Base-by-base conservation (phyloP, 2,113 vertebrate genomes). In the Tursiops truncatus region DNA sequence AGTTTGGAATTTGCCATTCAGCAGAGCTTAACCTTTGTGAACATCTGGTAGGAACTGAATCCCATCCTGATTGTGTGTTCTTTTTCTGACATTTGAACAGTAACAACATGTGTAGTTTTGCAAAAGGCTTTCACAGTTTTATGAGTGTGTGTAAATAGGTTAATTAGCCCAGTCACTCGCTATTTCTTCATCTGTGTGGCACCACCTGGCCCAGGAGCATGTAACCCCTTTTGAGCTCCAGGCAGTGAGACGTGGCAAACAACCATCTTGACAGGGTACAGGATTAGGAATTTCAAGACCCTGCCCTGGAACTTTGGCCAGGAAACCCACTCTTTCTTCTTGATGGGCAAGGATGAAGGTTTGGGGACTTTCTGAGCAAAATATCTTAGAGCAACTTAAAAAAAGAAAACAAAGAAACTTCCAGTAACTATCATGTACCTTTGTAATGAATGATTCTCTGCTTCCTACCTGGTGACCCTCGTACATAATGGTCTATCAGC, bases 161-260 rank as follows among this genome's bases (percentile, higher is more conserved):
- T 97, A 97, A 97, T 96, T 93, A 97, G 93, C 63, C 36, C 62
- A 76, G 15, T 82, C 62, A 38, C 65, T 94, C 95, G 77, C 76
- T 36, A 62, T 95, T 97, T 97, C 86, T 90, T 97, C 94, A 97
- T 96, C 84, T 95, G 58, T n/a, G 18, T 94, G 95, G 56, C 77
- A 96, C 92, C 74, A 47, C 62, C 25, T 94, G 85, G 85, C 81
- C 80, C 8, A 5, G 88, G 67, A 96, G n/a, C 87, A 63, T 96
- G 91, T 84, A 89, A 81, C 60, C 68, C 28, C 70, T 95, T 91
- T 44, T 38, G 70, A 94, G 53, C 88, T 25, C 53, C 60, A 88
- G 60, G 50, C 70, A 93, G 70, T 17, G 88, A 95, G 91, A 67
- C 26, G 89, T 91, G 58, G n/a, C 38, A 93, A 94, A 80, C 18